phyloP scores from a whole-genome alignment of 2,797 vertebrate species.

The Lemur catta region DNA sequence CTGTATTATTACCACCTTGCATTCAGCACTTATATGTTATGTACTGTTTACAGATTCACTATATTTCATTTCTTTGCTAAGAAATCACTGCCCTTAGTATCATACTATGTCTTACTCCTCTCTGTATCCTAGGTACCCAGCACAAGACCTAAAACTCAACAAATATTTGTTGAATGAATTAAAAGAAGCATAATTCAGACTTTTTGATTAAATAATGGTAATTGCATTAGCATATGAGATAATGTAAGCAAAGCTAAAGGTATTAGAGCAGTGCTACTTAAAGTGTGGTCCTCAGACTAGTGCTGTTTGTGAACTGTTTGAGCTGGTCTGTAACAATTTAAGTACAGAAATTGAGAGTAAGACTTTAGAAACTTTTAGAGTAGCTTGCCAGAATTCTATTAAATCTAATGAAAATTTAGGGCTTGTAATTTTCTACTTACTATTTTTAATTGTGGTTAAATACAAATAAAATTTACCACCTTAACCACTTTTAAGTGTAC shows the following conservation, averaged over 20 bases:
- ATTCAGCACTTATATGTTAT: neutral
- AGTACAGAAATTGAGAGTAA: neutral
- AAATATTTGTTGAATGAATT: neutral
- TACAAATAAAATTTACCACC: neutral
- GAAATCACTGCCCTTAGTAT: neutral
- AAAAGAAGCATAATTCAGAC: neutral
- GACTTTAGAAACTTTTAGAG: conserved; percentile 21
- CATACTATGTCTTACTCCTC: neutral
- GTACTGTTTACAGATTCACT: neutral
- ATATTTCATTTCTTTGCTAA: neutral
- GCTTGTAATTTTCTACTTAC: neutral
- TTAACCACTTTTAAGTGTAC: neutral
- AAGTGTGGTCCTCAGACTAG: neutral
- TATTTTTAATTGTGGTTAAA: neutral
- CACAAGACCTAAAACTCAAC: neutral
- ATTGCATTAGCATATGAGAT: neutral
- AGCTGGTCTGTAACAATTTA: neutral
- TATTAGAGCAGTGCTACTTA: neutral
- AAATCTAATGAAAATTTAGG: neutral
- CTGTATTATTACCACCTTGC: neutral
- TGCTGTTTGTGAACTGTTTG: neutral
- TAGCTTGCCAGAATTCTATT: neutral
- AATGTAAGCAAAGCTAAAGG: neutral
- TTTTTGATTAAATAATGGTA: neutral
- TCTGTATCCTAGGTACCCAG: neutral